phyloP scores from a whole-genome alignment of 2,113 vertebrate genomes.

The Stegostoma tigrinum region DNA sequence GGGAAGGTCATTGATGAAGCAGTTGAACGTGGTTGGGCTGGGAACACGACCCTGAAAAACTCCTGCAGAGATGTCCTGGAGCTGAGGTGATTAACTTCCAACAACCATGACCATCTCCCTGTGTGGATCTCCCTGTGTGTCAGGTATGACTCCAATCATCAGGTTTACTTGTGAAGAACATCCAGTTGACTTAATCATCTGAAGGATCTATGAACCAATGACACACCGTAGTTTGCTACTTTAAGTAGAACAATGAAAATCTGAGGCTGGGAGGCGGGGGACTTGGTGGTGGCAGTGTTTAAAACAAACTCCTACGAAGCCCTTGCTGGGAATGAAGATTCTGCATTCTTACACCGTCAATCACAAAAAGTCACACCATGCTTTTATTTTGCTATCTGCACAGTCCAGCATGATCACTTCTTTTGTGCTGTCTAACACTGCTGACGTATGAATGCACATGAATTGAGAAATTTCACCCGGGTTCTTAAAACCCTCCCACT shows the following conservation, averaged over 20 bases:
- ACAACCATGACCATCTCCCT: no score
- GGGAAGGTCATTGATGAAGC: no score
- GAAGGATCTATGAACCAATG: neutral
- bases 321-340: neutral
- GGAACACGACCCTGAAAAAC: no score
- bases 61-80: no score
- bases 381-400: conserved; percentile 2
- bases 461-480: conserved; percentile 9
- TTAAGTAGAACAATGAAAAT: neutral
- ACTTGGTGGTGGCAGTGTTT: neutral
- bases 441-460: neutral
- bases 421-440: neutral
- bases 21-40: no score
- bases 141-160: no score
- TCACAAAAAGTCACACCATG: neutral
- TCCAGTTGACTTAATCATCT: neutral
- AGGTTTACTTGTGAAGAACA: neutral
- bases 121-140: no score
- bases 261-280: no score
- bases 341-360: neutral
- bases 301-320: neutral
- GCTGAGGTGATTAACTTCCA: no score
- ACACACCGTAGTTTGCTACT: neutral
- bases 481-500: neutral
- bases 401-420: neutral